phyloP scores from a whole-genome alignment of 2,888 invertebrate species.

The Ormyrus pomaceus region DNA sequence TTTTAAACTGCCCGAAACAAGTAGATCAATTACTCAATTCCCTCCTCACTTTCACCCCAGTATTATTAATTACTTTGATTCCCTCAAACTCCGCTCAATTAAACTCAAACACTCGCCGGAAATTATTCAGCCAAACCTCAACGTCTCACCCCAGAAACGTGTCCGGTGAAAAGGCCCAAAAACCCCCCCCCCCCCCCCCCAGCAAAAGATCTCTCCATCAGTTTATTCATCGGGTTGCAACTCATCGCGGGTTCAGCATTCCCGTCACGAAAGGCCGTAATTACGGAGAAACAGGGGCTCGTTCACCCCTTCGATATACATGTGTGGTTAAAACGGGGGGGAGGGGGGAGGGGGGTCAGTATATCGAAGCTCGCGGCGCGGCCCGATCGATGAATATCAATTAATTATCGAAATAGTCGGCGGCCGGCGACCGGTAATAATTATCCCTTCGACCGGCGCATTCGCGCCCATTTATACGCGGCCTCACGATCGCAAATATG shows the following conservation, averaged over 20 bases:
- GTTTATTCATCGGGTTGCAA: conserved; percentile 13
- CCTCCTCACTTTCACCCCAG: too few relatives aligned
- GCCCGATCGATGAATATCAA: conserved; percentile 57
- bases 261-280: conserved; percentile 53
- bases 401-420: conserved; percentile 57
- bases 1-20: too few relatives aligned
- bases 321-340: not conserved
- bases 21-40: too few relatives aligned
- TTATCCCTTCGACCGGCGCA: conserved; percentile 52
- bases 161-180: too few relatives aligned
- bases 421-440: conserved; percentile 44
- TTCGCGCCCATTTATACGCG: conserved; percentile 34
- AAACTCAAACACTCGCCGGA: too few relatives aligned
- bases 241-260: conserved; percentile 37
- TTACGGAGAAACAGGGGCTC: conserved; percentile 34
- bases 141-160: too few relatives aligned
- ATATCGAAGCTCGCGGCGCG: not conserved
- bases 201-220: too few relatives aligned
- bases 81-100: too few relatives aligned
- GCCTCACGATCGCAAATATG: conserved; percentile 44
- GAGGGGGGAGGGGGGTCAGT: not conserved
- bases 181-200: too few relatives aligned
- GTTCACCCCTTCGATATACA: not conserved
- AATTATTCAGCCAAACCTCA: too few relatives aligned
- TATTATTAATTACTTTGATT: too few relatives aligned